phyloP scores from a whole-genome alignment of 2,888 invertebrate species.

The Dorcus parallelipipedus region DNA sequence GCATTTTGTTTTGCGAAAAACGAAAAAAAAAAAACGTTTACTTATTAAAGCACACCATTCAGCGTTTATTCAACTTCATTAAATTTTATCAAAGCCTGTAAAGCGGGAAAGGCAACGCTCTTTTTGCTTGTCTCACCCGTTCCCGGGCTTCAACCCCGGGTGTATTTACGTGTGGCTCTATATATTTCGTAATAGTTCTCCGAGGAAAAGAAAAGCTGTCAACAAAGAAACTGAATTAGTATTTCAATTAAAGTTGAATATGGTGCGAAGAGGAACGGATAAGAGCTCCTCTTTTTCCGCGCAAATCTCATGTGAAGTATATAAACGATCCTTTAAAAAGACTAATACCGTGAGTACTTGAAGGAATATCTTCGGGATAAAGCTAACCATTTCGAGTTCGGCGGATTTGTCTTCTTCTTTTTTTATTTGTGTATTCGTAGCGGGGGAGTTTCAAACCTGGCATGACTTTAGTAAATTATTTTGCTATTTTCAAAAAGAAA shows the following conservation, averaged over 20 bases:
- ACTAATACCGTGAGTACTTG: background rate
- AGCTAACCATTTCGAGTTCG: background rate
- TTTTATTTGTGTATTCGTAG: too few relatives aligned
- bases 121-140: too few relatives aligned
- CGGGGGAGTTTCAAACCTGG: too few relatives aligned
- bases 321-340: slow-evolving; percentile 3
- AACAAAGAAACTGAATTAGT: slow-evolving; percentile 16
- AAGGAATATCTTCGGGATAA: background rate
- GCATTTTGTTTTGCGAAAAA: too few relatives aligned
- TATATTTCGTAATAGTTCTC: too few relatives aligned
- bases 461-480: background rate
- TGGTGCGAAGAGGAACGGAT: slow-evolving; percentile 2
- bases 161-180: too few relatives aligned
- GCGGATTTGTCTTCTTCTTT: background rate
- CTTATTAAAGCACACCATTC: too few relatives aligned
- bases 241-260: slow-evolving; percentile 16
- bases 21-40: too few relatives aligned
- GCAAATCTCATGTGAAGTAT: slow-evolving; percentile 2
- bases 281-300: slow-evolving; percentile 4
- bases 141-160: too few relatives aligned
- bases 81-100: too few relatives aligned
- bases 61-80: too few relatives aligned
- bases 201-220: background rate
- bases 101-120: too few relatives aligned
- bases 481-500: background rate